These are phyloP conservation scores for Saccostrea echinata DNA, from an alignment of 1,140 invertebrate genomes.

Conservation along the genomic window DNA sequence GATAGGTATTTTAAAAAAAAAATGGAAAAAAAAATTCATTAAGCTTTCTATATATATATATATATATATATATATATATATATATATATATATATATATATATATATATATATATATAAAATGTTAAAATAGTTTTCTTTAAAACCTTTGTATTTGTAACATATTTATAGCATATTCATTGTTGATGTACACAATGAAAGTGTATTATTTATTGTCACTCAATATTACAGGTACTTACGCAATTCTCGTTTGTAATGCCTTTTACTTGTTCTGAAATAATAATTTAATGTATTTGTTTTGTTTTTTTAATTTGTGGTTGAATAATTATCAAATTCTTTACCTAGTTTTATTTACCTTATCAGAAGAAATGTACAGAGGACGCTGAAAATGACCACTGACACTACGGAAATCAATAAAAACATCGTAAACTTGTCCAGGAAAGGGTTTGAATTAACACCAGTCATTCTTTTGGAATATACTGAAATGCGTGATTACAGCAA, in stretches of 20 bases:
- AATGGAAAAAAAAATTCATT: too few species aligned
- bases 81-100: too few species aligned
- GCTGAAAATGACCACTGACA: neutral
- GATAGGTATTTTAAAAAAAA: too few species aligned
- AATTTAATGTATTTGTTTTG: neutral
- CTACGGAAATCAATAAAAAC: neutral
- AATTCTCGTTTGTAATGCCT: slow-evolving; percentile 8
- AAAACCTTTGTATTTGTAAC: too few species aligned
- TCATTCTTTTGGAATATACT: neutral
- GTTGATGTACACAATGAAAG: too few species aligned
- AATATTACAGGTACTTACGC: neutral
- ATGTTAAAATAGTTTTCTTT: too few species aligned
- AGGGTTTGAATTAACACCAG: neutral
- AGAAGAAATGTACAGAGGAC: neutral
- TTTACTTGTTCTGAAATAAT: slow-evolving; percentile 3
- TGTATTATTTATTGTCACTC: too few species aligned
- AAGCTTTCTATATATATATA: too few species aligned
- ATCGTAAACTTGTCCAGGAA: neutral
- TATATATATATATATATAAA: too few species aligned
- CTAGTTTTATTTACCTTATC: neutral
- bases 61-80: too few species aligned
- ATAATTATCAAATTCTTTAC: neutral
- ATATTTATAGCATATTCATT: too few species aligned
- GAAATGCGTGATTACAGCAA: neutral
- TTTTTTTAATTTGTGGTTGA: neutral